Percentiles rank a stretch among this genome's conserved stretches.
These are phyloP conservation scores for Cercopithecus petaurista DNA, from an alignment of 2,797 vertebrate genomes.

Conservation along the genomic window DNA sequence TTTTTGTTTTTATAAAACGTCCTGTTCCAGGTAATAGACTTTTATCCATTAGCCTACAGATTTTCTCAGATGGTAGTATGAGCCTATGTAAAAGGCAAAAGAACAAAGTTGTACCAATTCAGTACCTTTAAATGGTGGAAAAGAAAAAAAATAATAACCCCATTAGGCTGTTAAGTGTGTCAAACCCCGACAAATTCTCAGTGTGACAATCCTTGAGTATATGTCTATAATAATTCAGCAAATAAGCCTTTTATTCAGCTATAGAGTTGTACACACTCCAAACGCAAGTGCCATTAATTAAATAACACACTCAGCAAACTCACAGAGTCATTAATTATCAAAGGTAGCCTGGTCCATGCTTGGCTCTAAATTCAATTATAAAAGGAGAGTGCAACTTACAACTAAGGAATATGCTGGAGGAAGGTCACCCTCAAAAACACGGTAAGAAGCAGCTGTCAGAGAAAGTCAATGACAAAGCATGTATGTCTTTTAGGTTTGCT, in stretches of 20 bases:
- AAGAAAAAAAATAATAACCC: not conserved
- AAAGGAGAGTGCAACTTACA: slow-evolving; percentile 46
- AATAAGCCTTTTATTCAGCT: slow-evolving; percentile 76
- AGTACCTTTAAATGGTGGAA: not conserved
- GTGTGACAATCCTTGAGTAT: slow-evolving; percentile 54
- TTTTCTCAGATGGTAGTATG: not conserved
- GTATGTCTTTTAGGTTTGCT: slow-evolving; percentile 59
- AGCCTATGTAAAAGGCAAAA: not conserved
- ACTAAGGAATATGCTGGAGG: slow-evolving; percentile 59
- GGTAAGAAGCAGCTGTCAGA: slow-evolving; percentile 57
- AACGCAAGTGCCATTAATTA: slow-evolving; percentile 84
- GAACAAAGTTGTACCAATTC: not conserved
- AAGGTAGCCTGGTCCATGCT: slow-evolving; percentile 63
- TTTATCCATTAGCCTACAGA: not conserved
- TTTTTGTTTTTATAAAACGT: not conserved
- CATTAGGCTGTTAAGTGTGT: slow-evolving; percentile 33
- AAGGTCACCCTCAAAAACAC: slow-evolving; percentile 83
- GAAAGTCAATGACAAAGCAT: slow-evolving; percentile 54
- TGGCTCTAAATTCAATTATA: slow-evolving; percentile 62
- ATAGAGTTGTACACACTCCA: slow-evolving; percentile 74
- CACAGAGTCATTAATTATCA: slow-evolving; percentile 81
- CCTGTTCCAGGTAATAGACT: not conserved
- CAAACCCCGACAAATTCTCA: slow-evolving; percentile 20
- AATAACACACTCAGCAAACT: slow-evolving; percentile 77
- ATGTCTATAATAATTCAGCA: slow-evolving; percentile 76